Evolutionary conservation across 2,888 invertebrate genomes (phyloP), one percentile per base, ranked within the genome.

Genomic region (Augochlorella aurata): DNA sequence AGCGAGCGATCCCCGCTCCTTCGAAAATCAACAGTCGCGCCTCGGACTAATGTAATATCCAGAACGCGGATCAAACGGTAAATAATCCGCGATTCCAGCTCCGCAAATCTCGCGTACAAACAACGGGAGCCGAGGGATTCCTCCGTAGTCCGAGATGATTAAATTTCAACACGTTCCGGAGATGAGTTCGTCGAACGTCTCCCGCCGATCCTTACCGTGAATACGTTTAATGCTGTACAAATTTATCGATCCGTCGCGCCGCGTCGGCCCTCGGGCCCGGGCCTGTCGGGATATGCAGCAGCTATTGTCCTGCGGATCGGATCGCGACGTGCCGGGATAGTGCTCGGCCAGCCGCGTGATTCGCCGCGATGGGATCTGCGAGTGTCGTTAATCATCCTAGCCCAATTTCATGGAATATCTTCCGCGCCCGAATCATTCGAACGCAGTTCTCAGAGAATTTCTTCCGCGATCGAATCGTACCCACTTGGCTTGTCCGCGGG

Each of bases 151-250:
- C 74, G 21, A 52, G 74, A 68, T 81, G 82, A 81, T 82, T 81
- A 76, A 81, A 81, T 82, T 74, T 81, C 81, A 82, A 82, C 82
- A 82, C 77, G 82, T 81, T 74, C 45, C 81, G 2, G 67, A 77
- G 81, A 77, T 77, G 79, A 67, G 67, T 61, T 74, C 67, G n/a
- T 52, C 74, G 63, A 82, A 72, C 75, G 67, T 79, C 71, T 72
- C 21, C 21, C 72, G 75, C 72, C 63, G 74, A 82, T 79, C 75
- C 75, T 79, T 68, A 49, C 10, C 66, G 21, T 21, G 52, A 45
- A 52, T 47, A 70, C 52, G 66, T 58, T 68, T 49, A 47, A 67
- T 44, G 38, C 78, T 72, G 68, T 52, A 68, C 68, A 72, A 77
- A 77, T 70, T 58, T 71, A 79, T 80, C 72, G 52, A 38, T 50